phyloP scores from a whole-genome alignment of 2,888 invertebrate species.

The Tineola bisselliella region DNA sequence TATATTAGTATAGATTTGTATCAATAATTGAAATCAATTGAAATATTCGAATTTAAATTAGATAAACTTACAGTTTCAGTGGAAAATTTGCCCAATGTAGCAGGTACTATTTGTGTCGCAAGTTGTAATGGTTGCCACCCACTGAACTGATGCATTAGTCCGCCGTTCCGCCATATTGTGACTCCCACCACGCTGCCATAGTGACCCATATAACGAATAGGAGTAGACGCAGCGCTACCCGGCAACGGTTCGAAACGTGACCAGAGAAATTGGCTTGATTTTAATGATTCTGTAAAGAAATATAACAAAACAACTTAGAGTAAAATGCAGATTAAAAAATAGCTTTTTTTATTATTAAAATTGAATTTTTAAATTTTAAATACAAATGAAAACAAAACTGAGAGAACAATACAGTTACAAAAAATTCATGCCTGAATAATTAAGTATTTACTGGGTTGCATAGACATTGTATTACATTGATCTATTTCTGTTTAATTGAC shows the following conservation, averaged over 20 bases:
- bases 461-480: too few relatives aligned
- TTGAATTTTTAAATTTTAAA: too few relatives aligned
- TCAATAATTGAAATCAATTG: too few relatives aligned
- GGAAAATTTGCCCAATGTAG: conserved; percentile 81
- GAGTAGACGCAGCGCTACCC: conserved; percentile 65
- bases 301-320: too few relatives aligned
- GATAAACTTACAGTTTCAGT: conserved; percentile 62
- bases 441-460: too few relatives aligned
- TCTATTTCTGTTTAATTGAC: too few relatives aligned
- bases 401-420: too few relatives aligned
- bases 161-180: conserved; percentile 69
- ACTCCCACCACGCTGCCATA: conserved; percentile 78
- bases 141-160: conserved; percentile 68
- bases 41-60: too few relatives aligned
- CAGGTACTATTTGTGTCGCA: conserved; percentile 90
- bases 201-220: conserved; percentile 75
- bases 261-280: conserved; percentile 77
- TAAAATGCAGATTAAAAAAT: not conserved
- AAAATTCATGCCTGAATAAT: too few relatives aligned
- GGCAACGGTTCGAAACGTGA: conserved; percentile 70
- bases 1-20: too few relatives aligned
- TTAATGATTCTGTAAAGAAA: conserved; percentile 66
- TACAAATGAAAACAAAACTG: too few relatives aligned
- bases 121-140: conserved; percentile 86
- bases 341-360: too few relatives aligned